These are phyloP conservation scores for Harpagifer antarcticus DNA, from an alignment of 2,797 vertebrate species.

Conservation along the genomic window DNA sequence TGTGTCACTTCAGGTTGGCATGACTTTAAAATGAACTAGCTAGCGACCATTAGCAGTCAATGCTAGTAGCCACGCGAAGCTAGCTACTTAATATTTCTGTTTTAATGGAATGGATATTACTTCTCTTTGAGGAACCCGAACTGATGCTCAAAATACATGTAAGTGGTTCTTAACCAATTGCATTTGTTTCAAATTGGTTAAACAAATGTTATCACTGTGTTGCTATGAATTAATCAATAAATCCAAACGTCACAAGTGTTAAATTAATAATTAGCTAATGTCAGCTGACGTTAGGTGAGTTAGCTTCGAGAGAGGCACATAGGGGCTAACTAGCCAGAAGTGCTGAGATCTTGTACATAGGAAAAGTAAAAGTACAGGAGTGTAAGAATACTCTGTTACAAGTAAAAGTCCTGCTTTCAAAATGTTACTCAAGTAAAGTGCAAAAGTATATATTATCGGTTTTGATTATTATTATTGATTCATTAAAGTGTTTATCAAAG, in stretches of 20 bases:
- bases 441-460: too few species aligned
- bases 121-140: background rate
- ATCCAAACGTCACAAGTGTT: background rate
- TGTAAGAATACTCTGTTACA: too few species aligned
- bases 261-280: background rate
- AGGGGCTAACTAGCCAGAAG: background rate
- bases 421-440: too few species aligned
- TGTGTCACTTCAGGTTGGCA: slow-evolving; percentile 4
- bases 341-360: too few species aligned
- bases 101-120: background rate
- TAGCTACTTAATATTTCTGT: too few species aligned
- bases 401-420: too few species aligned
- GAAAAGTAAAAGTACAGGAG: too few species aligned
- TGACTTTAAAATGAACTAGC: background rate
- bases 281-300: background rate
- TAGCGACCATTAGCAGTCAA: background rate
- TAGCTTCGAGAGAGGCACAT: background rate
- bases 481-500: too few species aligned
- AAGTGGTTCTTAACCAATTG: background rate
- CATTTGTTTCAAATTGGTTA: background rate
- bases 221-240: background rate
- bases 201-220: background rate
- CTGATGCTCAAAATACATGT: background rate
- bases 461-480: too few species aligned
- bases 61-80: background rate